These are phyloP conservation scores for Drosophila varians DNA, from an alignment of 1,140 invertebrate genomes.

Conservation along the genomic window DNA sequence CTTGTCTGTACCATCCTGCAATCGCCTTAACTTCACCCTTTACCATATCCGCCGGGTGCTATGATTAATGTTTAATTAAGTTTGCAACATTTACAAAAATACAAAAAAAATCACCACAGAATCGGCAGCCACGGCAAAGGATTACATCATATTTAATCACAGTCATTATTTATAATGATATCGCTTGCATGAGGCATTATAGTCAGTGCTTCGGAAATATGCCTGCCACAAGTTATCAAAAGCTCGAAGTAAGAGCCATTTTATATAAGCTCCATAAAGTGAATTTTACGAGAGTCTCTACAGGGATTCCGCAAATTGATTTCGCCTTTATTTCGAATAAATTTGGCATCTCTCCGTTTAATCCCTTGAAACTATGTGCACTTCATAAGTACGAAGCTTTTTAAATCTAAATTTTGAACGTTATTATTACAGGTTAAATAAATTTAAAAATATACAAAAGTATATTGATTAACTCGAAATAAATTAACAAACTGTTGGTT, in stretches of 20 bases:
- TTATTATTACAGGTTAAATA: too few species aligned
- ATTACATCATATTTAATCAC: constrained; percentile 77
- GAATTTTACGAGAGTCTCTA: constrained; percentile 13
- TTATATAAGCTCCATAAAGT: constrained; percentile 37
- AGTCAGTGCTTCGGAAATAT: constrained; percentile 29
- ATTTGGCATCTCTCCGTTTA: background rate
- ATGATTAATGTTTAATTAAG: constrained; percentile 79
- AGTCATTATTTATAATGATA: constrained; percentile 77
- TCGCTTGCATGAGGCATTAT: constrained; percentile 24
- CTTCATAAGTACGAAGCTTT: too few species aligned
- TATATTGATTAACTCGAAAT: too few species aligned
- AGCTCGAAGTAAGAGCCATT: constrained; percentile 21
- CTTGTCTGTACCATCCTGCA: constrained; percentile 42
- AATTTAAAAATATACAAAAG: too few species aligned
- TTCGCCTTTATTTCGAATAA: constrained; percentile 8
- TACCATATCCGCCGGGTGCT: constrained; percentile 11
- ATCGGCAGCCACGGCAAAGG: constrained; percentile 26
- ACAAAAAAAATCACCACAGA: constrained; percentile 11
- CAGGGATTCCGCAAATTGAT: constrained; percentile 11
- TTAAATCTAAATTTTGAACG: too few species aligned
- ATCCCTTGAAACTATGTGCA: background rate
- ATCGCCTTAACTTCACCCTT: constrained; percentile 34
- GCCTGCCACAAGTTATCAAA: constrained; percentile 44
- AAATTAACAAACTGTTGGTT: too few species aligned
- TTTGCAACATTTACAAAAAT: constrained; percentile 45